Conservation (phyloP, 2,113 vertebrate species). For the Holacanthus passer region DNA sequence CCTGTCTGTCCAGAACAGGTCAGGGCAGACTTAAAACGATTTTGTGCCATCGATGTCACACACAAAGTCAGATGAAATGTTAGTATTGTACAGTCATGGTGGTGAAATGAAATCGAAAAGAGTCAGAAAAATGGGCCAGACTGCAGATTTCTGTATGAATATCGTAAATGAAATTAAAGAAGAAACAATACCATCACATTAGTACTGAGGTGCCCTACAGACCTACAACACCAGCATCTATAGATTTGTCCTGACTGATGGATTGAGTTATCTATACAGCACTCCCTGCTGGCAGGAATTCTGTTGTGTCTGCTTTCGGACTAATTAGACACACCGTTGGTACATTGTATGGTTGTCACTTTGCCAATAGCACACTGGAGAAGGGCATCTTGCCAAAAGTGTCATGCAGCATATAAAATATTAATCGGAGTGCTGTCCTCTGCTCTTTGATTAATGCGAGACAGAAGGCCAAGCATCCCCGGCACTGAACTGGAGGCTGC, state of each 20-base stretch:
- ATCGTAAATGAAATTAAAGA: background rate
- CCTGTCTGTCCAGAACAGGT: background rate
- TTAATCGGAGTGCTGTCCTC: slow-evolving; percentile 67
- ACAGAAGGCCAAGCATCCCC: slow-evolving; percentile 56
- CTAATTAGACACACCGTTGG: slow-evolving; percentile 64
- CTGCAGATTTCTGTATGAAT: background rate
- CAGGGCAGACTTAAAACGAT: background rate
- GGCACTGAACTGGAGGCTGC: slow-evolving; percentile 35
- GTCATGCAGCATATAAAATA: slow-evolving; percentile 72
- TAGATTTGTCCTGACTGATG: slow-evolving; percentile 34
- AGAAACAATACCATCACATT: background rate
- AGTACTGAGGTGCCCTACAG: background rate
- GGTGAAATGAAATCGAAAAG: slow-evolving; percentile 9
- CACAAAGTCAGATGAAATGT: background rate
- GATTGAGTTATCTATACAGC: slow-evolving; percentile 48
- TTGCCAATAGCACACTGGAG: slow-evolving; percentile 47
- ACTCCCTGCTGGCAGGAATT: slow-evolving; percentile 54
- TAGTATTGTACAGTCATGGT: background rate
- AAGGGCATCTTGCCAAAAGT: slow-evolving; percentile 59
- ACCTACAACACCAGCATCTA: slow-evolving; percentile 5
- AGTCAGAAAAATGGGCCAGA: background rate
- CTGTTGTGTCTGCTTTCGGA: slow-evolving; percentile 65
- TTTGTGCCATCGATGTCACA: background rate
- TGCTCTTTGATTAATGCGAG: slow-evolving; percentile 68
- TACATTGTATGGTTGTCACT: slow-evolving; percentile 66